phyloP scores from a whole-genome alignment of 2,797 vertebrate species.

The Sphaeramia orbicularis region DNA sequence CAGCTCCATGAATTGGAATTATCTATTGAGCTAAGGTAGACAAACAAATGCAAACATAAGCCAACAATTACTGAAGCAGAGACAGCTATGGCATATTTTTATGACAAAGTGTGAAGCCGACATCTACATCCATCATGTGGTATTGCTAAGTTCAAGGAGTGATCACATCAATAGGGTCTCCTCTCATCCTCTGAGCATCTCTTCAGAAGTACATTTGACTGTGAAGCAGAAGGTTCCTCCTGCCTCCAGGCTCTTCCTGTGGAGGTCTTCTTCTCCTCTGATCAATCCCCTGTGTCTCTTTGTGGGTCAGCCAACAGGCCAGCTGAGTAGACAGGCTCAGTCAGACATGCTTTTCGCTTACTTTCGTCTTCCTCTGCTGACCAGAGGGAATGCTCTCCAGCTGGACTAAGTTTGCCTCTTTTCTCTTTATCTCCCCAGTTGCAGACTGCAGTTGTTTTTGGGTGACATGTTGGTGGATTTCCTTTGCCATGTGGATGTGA shows the following conservation, averaged over 20 bases:
- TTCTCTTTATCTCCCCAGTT: conserved; percentile 69
- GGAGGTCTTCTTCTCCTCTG: conserved; percentile 63
- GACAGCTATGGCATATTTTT: conserved; percentile 2
- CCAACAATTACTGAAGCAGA: conserved; percentile 30
- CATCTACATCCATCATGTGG: conserved; percentile 48
- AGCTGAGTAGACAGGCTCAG: conserved; percentile 67
- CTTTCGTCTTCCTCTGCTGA: conserved; percentile 71
- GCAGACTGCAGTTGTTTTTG: conserved; percentile 68
- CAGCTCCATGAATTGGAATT: conserved; percentile 12
- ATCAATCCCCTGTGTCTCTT: conserved; percentile 70
- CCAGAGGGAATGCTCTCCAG: conserved; percentile 70
- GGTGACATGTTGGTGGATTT: conserved; percentile 56
- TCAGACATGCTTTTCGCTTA: conserved; percentile 70
- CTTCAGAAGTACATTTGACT: conserved; percentile 59
- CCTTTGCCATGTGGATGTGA: conserved; percentile 45
- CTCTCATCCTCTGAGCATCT: conserved; percentile 68
- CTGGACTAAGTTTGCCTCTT: conserved; percentile 68
- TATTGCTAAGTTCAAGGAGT: conserved; percentile 46
- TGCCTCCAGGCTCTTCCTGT: conserved; percentile 67
- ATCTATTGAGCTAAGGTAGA: conserved; percentile 24
- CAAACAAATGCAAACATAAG: conserved; percentile 20
- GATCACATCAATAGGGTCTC: conserved; percentile 56
- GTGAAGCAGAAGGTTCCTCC: conserved; percentile 62
- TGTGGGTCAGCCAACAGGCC: conserved; percentile 75
- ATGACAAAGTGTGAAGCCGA: conserved; percentile 52